phyloP scores from a whole-genome alignment of 2,888 invertebrate species.

The Steinernema scapterisci region DNA sequence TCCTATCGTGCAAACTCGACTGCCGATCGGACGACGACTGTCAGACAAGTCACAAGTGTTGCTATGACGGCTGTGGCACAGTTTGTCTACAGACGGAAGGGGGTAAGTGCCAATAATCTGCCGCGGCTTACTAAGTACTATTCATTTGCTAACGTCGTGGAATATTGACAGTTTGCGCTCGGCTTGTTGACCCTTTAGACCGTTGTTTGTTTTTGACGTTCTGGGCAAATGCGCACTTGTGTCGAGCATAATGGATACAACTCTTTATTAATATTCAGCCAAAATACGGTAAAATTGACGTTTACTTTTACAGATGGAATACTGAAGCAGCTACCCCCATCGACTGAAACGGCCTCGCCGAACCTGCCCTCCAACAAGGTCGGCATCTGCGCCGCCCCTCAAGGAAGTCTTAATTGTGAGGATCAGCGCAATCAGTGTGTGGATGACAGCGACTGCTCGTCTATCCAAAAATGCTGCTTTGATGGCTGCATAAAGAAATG shows the following conservation, averaged over 20 bases:
- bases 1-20: conserved; percentile 34
- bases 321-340: neutral
- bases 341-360: conserved; percentile 1
- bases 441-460: conserved; percentile 55
- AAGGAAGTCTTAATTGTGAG: neutral
- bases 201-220: neutral
- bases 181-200: conserved; percentile 20
- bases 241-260: neutral
- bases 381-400: neutral
- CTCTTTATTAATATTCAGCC: too few species aligned
- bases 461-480: conserved; percentile 59
- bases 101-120: conserved; percentile 18
- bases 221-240: conserved; percentile 3
- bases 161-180: conserved; percentile 27
- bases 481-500: conserved; percentile 61
- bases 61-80: conserved; percentile 39
- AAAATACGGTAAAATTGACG: too few species aligned
- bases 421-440: conserved; percentile 40
- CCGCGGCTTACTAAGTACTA: neutral
- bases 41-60: conserved; percentile 39
- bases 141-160: neutral
- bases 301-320: neutral
- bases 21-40: conserved; percentile 44
- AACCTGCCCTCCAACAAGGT: conserved; percentile 7
- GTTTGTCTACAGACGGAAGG: conserved; percentile 32